Conservation (phyloP, 2,113 vertebrate species). For the Pomatostomus ruficeps region DNA sequence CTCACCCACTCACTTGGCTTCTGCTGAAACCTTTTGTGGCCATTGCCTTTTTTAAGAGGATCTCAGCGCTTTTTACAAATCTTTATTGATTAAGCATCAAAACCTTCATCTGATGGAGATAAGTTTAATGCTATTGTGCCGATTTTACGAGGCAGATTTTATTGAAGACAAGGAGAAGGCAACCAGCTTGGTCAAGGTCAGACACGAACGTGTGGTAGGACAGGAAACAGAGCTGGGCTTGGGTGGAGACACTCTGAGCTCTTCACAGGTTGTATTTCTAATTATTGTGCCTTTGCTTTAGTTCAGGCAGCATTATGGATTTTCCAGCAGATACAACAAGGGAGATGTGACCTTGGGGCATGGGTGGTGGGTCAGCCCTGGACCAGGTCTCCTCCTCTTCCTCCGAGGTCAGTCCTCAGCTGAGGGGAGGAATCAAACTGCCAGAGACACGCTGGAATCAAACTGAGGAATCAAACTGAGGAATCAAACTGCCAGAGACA, state of each 20-base stretch:
- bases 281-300: background rate
- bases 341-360: background rate
- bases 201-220: background rate
- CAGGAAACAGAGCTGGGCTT: background rate
- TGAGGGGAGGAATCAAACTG: background rate
- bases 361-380: fast-evolving
- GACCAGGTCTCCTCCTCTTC: background rate
- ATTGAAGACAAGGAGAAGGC: background rate
- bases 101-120: slow-evolving; percentile 38
- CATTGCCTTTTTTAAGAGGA: background rate
- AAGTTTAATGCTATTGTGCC: slow-evolving; percentile 35
- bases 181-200: slow-evolving; percentile 40
- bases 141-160: slow-evolving; percentile 41
- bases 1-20: background rate
- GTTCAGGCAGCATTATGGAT: background rate
- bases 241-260: background rate
- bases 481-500: background rate
- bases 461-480: background rate
- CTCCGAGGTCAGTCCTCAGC: background rate
- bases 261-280: background rate
- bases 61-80: slow-evolving; percentile 18
- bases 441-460: background rate
- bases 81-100: slow-evolving; percentile 57
- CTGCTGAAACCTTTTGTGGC: background rate
- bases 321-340: background rate